These are phyloP conservation scores for Dromaius novaehollandiae DNA, from an alignment of 2,113 vertebrate genomes.

Conservation along the genomic window DNA sequence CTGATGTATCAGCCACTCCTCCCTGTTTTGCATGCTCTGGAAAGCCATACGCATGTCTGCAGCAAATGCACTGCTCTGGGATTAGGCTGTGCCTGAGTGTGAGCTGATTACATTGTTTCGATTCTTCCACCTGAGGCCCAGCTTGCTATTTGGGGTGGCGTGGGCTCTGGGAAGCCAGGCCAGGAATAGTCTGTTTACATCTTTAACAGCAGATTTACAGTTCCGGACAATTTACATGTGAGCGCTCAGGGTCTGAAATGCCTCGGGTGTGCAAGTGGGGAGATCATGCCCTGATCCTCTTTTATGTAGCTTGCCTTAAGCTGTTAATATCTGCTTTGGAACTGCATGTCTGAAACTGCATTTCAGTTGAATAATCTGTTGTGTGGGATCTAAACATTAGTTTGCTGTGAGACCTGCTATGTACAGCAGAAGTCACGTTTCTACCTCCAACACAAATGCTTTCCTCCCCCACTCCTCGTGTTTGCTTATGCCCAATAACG, in stretches of 20 bases:
- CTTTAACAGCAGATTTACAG: background rate
- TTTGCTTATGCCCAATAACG: background rate
- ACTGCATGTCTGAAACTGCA: background rate
- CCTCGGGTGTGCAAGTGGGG: background rate
- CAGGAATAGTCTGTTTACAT: background rate
- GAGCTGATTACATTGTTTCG: background rate
- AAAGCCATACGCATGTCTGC: background rate
- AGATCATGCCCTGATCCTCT: accelerated
- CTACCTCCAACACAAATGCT: background rate
- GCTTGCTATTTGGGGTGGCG: background rate
- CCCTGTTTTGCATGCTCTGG: background rate
- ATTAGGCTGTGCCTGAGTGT: accelerated
- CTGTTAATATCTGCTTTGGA: background rate
- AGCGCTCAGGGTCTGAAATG: background rate
- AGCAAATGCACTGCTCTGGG: accelerated
- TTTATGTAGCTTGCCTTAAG: background rate
- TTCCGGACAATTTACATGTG: background rate
- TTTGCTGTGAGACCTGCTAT: background rate
- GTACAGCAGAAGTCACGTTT: background rate
- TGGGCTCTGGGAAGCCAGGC: background rate
- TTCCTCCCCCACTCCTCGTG: background rate
- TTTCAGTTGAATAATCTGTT: background rate
- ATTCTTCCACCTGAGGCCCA: background rate
- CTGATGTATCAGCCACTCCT: background rate
- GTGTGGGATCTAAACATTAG: background rate